Percentiles rank a stretch among this genome's conserved stretches.
Evolutionary conservation across 2,113 vertebrate species (phyloP).

Genomic region (Rhinoderma darwinii): DNA sequence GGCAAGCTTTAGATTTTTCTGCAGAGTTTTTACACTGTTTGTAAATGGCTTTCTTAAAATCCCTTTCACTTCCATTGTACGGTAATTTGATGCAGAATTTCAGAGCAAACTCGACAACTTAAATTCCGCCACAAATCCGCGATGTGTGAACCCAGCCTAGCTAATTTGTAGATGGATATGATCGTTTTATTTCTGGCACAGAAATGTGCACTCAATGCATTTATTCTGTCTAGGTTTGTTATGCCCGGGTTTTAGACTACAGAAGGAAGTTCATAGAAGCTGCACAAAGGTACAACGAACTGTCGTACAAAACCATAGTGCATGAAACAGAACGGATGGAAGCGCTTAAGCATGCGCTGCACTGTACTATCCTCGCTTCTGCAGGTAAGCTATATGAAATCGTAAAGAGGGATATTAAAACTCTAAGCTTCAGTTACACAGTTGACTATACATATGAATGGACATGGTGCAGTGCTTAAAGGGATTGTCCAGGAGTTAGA

Average conservation of each 20-base stretch:
- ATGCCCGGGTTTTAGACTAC: conserved; percentile 95
- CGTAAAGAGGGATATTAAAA: neutral
- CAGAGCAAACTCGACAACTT: neutral
- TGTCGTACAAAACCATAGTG: conserved; percentile 97
- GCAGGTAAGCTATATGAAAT: conserved; percentile 80
- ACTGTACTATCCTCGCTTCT: conserved; percentile 97
- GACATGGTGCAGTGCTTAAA: too few species aligned
- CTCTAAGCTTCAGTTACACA: too few species aligned
- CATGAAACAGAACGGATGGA: conserved; percentile 94
- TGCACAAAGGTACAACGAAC: conserved; percentile 95
- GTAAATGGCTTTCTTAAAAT: neutral
- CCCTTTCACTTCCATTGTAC: neutral
- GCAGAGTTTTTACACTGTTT: neutral
- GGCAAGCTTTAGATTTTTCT: neutral
- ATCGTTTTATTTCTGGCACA: neutral
- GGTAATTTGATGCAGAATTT: neutral
- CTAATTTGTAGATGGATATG: neutral
- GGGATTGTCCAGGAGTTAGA: too few species aligned
- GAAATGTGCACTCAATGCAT: neutral
- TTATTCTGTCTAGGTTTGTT: conserved; percentile 83
- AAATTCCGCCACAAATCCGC: neutral
- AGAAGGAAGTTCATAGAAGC: conserved; percentile 98
- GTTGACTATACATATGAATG: too few species aligned
- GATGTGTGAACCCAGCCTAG: too few species aligned
- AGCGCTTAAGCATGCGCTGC: conserved; percentile 94